These are phyloP conservation scores for Metopia argyrocephala DNA, from an alignment of 2,888 invertebrate species.

Conservation along the genomic window DNA sequence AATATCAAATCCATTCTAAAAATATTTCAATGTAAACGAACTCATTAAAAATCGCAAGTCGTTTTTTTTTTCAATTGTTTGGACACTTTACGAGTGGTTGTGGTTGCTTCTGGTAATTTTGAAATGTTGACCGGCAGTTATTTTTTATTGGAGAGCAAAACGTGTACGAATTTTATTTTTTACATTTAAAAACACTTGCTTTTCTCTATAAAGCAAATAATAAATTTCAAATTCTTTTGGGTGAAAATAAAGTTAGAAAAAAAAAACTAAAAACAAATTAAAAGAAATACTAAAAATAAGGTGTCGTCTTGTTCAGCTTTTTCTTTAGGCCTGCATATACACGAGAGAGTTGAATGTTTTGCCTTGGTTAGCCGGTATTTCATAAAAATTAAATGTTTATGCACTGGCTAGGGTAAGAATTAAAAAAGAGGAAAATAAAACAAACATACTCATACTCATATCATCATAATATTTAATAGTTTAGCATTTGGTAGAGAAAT, in stretches of 20 bases:
- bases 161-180: no score
- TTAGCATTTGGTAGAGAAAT: no score
- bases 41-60: constrained; percentile 48
- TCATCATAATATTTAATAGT: no score
- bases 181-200: not conserved
- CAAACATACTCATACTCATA: no score
- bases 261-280: not conserved
- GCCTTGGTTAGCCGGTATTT: constrained; percentile 21
- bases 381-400: constrained; percentile 36
- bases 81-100: no score
- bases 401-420: no score
- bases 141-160: no score
- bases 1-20: no score
- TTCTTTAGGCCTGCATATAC: not conserved
- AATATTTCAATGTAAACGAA: constrained; percentile 42
- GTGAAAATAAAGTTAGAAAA: not conserved
- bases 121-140: no score
- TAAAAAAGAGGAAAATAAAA: not conserved
- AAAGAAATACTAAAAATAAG: constrained; percentile 24
- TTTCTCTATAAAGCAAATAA: constrained; percentile 6
- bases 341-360: not conserved
- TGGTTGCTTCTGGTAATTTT: no score
- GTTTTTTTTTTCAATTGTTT: constrained; percentile 3
- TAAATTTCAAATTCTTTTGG: constrained; percentile 26
- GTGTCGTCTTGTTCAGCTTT: constrained; percentile 15